phyloP scores from a whole-genome alignment of 2,113 vertebrate genomes.

The Chaetodon auriga region DNA sequence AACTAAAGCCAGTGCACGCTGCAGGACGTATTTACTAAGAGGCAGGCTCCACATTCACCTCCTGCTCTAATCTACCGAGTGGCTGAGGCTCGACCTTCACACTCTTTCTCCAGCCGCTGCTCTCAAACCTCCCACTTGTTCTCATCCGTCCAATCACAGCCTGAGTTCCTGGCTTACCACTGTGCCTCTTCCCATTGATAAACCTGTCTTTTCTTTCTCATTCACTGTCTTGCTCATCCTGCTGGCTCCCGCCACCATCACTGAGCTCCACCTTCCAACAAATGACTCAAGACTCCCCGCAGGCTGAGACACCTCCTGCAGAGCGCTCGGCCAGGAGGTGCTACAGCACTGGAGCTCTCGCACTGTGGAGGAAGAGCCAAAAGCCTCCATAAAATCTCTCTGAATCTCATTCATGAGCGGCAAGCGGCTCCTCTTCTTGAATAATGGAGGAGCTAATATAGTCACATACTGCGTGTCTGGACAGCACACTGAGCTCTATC shows the following conservation, averaged over 20 bases:
- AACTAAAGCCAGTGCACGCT: neutral
- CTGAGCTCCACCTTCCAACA: slow-evolving; percentile 35
- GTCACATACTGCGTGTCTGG: neutral
- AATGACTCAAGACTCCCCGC: slow-evolving; percentile 41
- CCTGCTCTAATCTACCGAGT: neutral
- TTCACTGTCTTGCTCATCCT: slow-evolving; percentile 25
- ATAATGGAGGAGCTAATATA: neutral
- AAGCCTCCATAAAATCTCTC: neutral
- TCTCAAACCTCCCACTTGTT: neutral
- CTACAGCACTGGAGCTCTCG: neutral
- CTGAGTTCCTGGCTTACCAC: neutral
- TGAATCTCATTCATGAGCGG: neutral
- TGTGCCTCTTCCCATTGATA: slow-evolving; percentile 24
- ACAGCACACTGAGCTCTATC: neutral
- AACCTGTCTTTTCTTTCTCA: slow-evolving; percentile 3
- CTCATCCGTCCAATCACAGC: slow-evolving; percentile 12
- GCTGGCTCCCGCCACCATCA: neutral
- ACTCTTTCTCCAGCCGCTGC: neutral
- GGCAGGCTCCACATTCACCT: neutral
- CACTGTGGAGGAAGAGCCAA: neutral
- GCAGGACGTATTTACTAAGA: slow-evolving; percentile 7
- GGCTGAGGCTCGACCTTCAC: neutral
- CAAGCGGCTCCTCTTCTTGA: neutral
- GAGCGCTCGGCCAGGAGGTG: slow-evolving; percentile 30
- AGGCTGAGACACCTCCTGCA: slow-evolving; percentile 28